Evolutionary conservation across 2,797 vertebrate species (phyloP).

Genomic region (Salmo trutta): DNA sequence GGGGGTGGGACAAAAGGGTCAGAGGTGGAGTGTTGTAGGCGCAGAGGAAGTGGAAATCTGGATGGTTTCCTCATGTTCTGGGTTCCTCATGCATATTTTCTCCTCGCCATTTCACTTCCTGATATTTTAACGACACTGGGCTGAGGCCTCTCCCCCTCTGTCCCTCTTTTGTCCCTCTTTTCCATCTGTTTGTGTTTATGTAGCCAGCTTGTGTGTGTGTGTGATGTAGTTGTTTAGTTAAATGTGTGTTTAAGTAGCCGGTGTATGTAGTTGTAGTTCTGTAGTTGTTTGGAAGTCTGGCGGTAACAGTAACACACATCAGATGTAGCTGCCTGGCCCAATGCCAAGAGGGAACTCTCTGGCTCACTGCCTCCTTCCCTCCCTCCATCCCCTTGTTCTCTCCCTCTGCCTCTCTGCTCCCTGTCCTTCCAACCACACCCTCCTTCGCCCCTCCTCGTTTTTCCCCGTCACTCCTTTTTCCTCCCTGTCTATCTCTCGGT

Average conservation of each 20-base stretch:
- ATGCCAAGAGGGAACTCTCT: constrained; percentile 41
- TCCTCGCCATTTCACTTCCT: constrained; percentile 54
- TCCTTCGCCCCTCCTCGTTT: constrained; percentile 24
- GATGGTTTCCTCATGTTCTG: constrained; percentile 65
- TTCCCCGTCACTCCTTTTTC: neutral
- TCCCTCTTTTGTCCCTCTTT: neutral
- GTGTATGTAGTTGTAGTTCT: neutral
- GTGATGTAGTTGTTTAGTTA: neutral
- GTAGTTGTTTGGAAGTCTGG: constrained; percentile 30
- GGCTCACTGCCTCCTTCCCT: constrained; percentile 20
- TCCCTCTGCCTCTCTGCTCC: constrained; percentile 3
- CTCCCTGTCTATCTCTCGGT: neutral
- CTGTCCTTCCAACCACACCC: constrained; percentile 24
- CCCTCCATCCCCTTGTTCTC: constrained; percentile 12
- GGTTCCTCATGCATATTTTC: constrained; percentile 25
- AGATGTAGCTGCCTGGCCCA: constrained; percentile 35
- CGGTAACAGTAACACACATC: constrained; percentile 19
- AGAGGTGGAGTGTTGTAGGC: neutral
- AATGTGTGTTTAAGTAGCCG: neutral
- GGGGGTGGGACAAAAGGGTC: neutral
- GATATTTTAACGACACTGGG: constrained; percentile 10
- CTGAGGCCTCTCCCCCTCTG: neutral
- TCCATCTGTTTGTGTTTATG: constrained; percentile 23
- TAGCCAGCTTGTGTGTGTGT: neutral
- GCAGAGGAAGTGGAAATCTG: constrained; percentile 58